Evolutionary conservation across 2,888 invertebrate species (phyloP).

Genomic region (Cantharis rufa): DNA sequence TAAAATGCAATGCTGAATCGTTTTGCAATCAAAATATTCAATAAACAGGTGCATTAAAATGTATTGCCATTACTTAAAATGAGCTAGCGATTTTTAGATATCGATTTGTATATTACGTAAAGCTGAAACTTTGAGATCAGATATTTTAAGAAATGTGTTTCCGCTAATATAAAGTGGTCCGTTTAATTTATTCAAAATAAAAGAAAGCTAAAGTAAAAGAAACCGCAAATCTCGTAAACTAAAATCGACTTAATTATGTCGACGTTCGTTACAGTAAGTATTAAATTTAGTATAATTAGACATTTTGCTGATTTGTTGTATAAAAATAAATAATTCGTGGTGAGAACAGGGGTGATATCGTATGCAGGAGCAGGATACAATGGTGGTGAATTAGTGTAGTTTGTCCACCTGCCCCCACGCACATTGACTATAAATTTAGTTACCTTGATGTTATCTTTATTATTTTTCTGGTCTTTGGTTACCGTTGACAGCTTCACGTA

Average conservation of each 20-base stretch:
- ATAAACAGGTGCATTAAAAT: slow-evolving; percentile 29
- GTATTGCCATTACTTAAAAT: slow-evolving; percentile 30
- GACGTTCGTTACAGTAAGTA: background rate
- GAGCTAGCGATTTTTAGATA: slow-evolving; percentile 30
- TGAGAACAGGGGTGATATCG: slow-evolving; percentile 11
- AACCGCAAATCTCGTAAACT: background rate
- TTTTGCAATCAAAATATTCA: background rate
- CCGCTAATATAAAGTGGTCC: slow-evolving; percentile 9
- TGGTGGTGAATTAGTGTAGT: slow-evolving; percentile 21
- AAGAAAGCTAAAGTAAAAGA: background rate
- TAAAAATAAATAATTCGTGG: background rate
- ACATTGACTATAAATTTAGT: slow-evolving; percentile 50
- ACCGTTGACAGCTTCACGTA: slow-evolving; percentile 44
- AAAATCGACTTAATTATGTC: background rate
- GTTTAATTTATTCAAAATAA: background rate
- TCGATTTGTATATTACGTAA: slow-evolving; percentile 25
- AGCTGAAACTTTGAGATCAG: slow-evolving; percentile 9
- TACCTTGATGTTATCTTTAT: slow-evolving; percentile 40
- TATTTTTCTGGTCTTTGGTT: slow-evolving; percentile 32
- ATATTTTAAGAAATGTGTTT: slow-evolving; percentile 21
- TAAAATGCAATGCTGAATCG: background rate
- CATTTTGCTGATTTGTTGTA: slow-evolving; percentile 7
- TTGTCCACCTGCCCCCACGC: slow-evolving; percentile 51
- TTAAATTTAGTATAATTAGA: background rate
- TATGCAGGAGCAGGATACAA: slow-evolving; percentile 1